Evolutionary conservation across 1,140 invertebrate species (phyloP).

Genomic region (Atta texana): DNA sequence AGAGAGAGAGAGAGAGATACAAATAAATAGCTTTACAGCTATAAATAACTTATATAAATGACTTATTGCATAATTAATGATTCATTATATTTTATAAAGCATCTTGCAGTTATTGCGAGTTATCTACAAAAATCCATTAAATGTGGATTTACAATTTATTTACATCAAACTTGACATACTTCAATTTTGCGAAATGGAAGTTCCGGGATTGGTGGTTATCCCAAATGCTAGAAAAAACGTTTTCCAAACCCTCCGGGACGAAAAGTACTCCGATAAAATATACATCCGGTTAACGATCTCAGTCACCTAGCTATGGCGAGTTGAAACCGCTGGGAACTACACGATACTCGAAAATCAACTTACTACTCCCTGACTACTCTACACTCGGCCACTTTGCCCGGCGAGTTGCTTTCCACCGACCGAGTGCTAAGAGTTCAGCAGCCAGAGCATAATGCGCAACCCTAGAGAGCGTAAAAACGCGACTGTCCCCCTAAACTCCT

Average conservation of each 20-base stretch:
- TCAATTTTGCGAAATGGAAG: conserved; percentile 26
- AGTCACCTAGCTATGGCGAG: conserved; percentile 12
- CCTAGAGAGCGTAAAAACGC: conserved; percentile 31
- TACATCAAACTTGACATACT: conserved; percentile 22
- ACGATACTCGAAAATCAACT: conserved; percentile 68
- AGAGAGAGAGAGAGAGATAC: not conserved
- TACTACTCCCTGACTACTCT: conserved; percentile 30
- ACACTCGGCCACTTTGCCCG: conserved; percentile 23
- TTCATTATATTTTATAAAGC: not conserved
- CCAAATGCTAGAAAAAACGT: conserved; percentile 34
- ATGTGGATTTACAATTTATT: not conserved
- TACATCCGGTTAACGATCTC: conserved; percentile 39
- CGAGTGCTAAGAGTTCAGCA: conserved; percentile 63
- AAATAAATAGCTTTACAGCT: not conserved
- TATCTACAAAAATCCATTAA: not conserved
- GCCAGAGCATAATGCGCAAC: conserved; percentile 43
- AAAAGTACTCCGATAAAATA: conserved; percentile 45
- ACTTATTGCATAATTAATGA: not conserved
- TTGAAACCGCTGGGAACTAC: not conserved
- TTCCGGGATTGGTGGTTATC: conserved; percentile 1
- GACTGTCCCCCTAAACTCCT: conserved; percentile 67
- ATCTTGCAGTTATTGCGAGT: not conserved
- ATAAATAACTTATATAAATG: not conserved
- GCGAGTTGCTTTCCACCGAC: conserved; percentile 2
- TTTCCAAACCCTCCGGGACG: not conserved